Base-by-base conservation (phyloP, 2,888 invertebrate genomes). In the Torymus auratus region DNA sequence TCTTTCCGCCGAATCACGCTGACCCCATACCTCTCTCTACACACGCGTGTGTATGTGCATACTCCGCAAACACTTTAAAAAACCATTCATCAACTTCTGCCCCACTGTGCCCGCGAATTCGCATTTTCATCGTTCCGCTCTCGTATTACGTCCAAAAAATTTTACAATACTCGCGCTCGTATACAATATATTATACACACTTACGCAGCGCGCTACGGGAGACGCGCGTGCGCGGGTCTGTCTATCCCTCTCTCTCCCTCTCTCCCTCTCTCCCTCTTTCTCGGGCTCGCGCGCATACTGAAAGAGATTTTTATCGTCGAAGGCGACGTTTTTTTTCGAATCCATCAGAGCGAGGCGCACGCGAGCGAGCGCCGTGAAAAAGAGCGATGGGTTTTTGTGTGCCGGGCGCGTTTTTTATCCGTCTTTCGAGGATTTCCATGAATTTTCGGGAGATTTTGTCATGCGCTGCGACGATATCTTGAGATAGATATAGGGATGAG, bases 21-120 rank as follows among this genome's bases (percentile, higher is more conserved):
- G 67, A 69, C 28, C 58, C 53, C 10, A 58, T 17, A 12, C 14
- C 11, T 68, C 67, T 52, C 17, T n/a, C 41, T 5, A 10, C n/a
- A 14, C 17, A 13, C 15, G 10, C 53, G 13, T 41, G 41, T 41
- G 41, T 41, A 7, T 41, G 7, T 41, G 7, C 20, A 10, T 41
- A 2, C 50, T 14, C 61, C 17, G 80, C 75, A 75, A 71, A 80
- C 80, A 80, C 80, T 80, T 80, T 80, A 80, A 80, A 80, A 80
- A 65, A n/a, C 67, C 80, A 75, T 80, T 17, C 67, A 67, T 80
- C 80, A 80, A 20, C 10, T 13, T 28, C 55, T 41, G 41, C 41
- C 41, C 41, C 41, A 41, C 41, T 41, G 41, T 41, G 41, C 12
- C 41, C 55, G 55, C 76, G 55, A 61, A 62, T 72, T 62, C 20